Evolutionary conservation across 2,113 vertebrate genomes (phyloP).

Genomic region (Bufo gargarizans): DNA sequence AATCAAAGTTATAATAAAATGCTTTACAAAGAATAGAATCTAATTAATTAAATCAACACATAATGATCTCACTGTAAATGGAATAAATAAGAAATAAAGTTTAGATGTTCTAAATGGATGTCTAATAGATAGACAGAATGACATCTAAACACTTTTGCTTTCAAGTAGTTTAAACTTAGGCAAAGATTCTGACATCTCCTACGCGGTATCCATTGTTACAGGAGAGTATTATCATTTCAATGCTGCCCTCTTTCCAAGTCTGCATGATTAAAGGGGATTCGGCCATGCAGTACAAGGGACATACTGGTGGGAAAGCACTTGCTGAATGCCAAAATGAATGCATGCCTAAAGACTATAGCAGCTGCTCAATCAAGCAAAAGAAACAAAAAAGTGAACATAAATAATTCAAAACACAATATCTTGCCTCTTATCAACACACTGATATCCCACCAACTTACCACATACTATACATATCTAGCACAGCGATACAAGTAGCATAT

Average conservation of each 20-base stretch:
- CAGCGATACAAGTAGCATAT: background rate
- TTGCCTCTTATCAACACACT: background rate
- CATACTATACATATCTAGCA: background rate
- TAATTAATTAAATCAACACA: background rate
- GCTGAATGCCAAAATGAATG: background rate
- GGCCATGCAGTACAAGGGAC: background rate
- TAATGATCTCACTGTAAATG: background rate
- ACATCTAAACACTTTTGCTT: background rate
- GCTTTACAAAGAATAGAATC: background rate
- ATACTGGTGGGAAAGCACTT: background rate
- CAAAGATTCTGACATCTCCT: background rate
- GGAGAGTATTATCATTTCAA: slow-evolving; percentile 32
- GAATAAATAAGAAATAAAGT: background rate
- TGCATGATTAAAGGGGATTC: background rate
- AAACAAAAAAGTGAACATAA: background rate
- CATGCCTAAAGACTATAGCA: background rate
- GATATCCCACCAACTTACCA: background rate
- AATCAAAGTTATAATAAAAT: background rate
- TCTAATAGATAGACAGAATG: background rate
- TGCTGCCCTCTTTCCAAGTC: background rate
- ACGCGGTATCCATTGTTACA: background rate
- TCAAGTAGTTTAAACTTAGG: background rate
- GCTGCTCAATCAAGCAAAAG: slow-evolving; percentile 23
- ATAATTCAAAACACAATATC: background rate
- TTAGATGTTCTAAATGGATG: background rate